Evolutionary conservation across 1,140 invertebrate genomes (phyloP).

Genomic region (Drosophila arawakana): DNA sequence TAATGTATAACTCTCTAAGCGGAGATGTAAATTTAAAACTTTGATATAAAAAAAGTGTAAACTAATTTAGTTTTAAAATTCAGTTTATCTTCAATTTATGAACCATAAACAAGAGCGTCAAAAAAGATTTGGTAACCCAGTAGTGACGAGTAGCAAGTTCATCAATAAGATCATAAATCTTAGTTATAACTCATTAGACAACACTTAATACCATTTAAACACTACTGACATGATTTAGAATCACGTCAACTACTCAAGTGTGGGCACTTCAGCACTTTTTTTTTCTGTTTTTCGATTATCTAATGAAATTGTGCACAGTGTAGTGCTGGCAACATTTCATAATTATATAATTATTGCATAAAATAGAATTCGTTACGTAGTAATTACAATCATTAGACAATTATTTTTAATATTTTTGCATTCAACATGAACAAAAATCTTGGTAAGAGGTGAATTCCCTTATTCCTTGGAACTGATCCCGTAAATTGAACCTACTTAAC

Average conservation of each 20-base stretch:
- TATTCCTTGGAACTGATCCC: slow-evolving; percentile 24
- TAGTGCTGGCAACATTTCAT: slow-evolving; percentile 17
- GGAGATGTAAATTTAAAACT: too few species aligned
- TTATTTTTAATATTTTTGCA: slow-evolving; percentile 1
- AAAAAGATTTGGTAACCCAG: not conserved
- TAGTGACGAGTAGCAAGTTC: not conserved
- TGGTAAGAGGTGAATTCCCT: slow-evolving; percentile 26
- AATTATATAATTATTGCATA: slow-evolving; percentile 15
- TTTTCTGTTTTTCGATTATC: not conserved
- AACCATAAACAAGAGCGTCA: not conserved
- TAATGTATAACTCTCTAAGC: too few species aligned
- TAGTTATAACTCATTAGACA: not conserved
- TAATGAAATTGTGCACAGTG: not conserved
- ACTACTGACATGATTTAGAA: not conserved
- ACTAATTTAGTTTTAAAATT: too few species aligned
- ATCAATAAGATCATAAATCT: not conserved
- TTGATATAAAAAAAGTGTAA: too few species aligned
- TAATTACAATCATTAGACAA: slow-evolving; percentile 25
- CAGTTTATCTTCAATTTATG: too few species aligned
- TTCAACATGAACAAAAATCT: slow-evolving; percentile 28
- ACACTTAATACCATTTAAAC: not conserved
- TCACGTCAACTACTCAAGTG: not conserved
- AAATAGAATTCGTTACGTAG: slow-evolving; percentile 3
- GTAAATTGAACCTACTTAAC: not conserved
- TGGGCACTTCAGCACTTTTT: not conserved